Base-by-base conservation (phyloP, 2,888 invertebrate species). In the Subacronicta megacephala region DNA sequence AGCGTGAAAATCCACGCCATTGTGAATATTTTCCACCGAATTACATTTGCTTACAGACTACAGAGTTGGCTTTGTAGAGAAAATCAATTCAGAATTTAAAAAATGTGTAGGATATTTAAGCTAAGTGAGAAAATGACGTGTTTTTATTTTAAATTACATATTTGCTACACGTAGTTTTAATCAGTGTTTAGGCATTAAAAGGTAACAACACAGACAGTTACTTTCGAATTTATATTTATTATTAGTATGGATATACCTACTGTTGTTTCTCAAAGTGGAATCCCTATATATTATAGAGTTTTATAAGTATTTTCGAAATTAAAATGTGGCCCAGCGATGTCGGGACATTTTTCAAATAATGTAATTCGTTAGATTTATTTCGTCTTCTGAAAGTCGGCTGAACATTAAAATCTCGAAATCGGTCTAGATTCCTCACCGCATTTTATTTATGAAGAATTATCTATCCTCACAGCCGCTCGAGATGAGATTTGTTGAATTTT, bases 401-500 rank as follows among this genome's bases (percentile, higher is more conserved):
- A 70, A 53, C 36, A 55, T 36, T 52, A 43, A 40, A 35, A 46
- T 56, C 52, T 52, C 12, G 16, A 56, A 42, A 44, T 54, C 16
- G 23, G 35, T 60, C 36, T 35, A 40, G 46, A 59, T 53, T 50
- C 37, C 13, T 56, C 42, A 43, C 46, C 51, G 46, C 55, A 60
- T 72, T 68, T 66, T 69, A 75, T 68, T 75, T 62, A 52, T 42
- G 38, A 60, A 70, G 54, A 70, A 64, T 76, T 62, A 76, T 67
- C 58, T 62, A 67, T 71, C 15, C 37, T 38, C 46, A 44, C 59
- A 49, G 61, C 38, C 41, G 13, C 51, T 44, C 53, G 64, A 75
- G 78, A 81, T 78, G 68, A 75, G 77, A 81, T 80, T 80, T 79
- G 73, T 80, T 68, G 66, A 72, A 81, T 79, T 81, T 78, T 76